Base-by-base conservation (phyloP, 1,140 invertebrate genomes). In the Holotrichia oblita region DNA sequence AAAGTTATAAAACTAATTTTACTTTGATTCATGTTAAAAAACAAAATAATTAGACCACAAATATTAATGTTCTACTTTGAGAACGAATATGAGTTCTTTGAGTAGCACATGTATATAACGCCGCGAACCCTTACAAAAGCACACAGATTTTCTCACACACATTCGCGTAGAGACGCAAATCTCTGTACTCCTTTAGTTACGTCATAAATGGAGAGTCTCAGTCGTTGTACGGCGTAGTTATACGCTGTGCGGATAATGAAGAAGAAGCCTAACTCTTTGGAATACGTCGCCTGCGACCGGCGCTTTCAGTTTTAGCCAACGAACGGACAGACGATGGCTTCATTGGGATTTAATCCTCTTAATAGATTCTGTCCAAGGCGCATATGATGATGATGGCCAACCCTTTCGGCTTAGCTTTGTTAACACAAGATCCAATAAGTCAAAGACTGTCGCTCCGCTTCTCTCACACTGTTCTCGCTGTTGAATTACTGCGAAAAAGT, bases 341-440 rank as follows among this genome's bases (percentile, higher is more conserved):
- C 84, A 85, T 84, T 81, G 81, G 81, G 61, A 83, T 81, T 81
- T 83, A 86, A 86, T 86, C 85, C 84, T 82, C 85, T 86, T 86
- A 86, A 86, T 86, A 85, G 84, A 86, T 86, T 86, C 85, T 83
- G 82, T 82, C 82, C 83, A 83, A 83, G 81, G 79, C 83, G 82
- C 83, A 83, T 83, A 79, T 80, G 81, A 80, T 78, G 76, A 79
- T 81, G 81, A 78, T 80, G 80, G 79, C 80, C 80, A 85, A 85
- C 85, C 85, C 84, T 86, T 86, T 85, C 83, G 81, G 85, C 85
- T 86, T 86, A 85, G 80, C 81, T 81, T 84, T 86, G 84, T 86
- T 85, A 86, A 84, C 84, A 84, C 83, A 86, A 85, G 84, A 86
- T 86, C 83, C 84, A 84, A 85, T 86, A 85, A 86, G 84, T 85